phyloP scores from a whole-genome alignment of 2,888 invertebrate genomes.

The Agonopterix arenella region DNA sequence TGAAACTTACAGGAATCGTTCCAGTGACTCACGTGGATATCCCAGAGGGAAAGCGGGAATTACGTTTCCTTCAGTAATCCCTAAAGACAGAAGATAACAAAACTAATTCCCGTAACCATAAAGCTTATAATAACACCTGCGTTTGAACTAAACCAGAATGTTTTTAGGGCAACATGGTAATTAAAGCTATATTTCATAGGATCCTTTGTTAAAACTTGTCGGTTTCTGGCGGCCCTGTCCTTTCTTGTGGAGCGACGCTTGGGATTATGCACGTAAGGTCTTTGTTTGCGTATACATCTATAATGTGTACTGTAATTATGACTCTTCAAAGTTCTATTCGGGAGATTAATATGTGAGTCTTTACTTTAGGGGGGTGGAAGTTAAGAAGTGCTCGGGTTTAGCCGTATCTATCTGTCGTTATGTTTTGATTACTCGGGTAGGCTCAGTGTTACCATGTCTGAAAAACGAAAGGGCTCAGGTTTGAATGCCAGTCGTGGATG shows the following conservation, averaged over 20 bases:
- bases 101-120: not conserved
- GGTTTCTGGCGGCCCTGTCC: slow-evolving; percentile 10
- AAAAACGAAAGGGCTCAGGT: too few relatives aligned
- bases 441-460: too few relatives aligned
- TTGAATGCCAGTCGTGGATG: too few relatives aligned
- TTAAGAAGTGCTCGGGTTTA: too few relatives aligned
- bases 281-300: not conserved
- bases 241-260: slow-evolving; percentile 3
- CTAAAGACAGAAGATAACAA: not conserved
- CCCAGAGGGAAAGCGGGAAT: slow-evolving; percentile 3
- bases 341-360: too few relatives aligned
- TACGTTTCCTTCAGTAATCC: not conserved
- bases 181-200: slow-evolving; percentile 24
- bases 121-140: not conserved
- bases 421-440: too few relatives aligned
- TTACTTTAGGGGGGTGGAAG: not conserved
- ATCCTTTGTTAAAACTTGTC: slow-evolving; percentile 22
- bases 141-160: slow-evolving; percentile 6
- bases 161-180: slow-evolving; percentile 15
- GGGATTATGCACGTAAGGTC: not conserved
- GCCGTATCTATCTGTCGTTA: too few relatives aligned
- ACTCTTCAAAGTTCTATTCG: too few relatives aligned
- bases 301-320: too few relatives aligned
- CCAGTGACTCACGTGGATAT: slow-evolving; percentile 5
- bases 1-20: not conserved